Percentiles rank a stretch among this genome's conserved stretches.
Conservation (phyloP, 2,888 invertebrate species). For the Pseudoips prasinana region DNA sequence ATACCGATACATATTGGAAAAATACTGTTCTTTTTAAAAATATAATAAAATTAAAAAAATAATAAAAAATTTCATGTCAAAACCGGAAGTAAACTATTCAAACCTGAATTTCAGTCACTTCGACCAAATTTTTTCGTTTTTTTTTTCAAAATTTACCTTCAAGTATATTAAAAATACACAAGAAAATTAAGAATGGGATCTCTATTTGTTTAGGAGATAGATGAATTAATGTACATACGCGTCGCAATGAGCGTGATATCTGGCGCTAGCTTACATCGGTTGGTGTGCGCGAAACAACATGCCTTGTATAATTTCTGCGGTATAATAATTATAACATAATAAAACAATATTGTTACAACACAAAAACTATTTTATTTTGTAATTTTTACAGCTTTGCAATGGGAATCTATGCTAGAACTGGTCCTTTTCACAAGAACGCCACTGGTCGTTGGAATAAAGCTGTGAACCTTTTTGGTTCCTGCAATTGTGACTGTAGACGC, state of each 20-base stretch:
- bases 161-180: neutral
- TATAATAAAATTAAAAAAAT: slow-evolving; percentile 5
- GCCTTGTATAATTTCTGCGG: no score
- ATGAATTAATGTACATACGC: slow-evolving; percentile 1
- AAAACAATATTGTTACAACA: slow-evolving; percentile 1
- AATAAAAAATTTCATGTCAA: slow-evolving; percentile 2
- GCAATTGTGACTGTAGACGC: slow-evolving; percentile 5
- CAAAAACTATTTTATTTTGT: slow-evolving; percentile 2
- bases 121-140: neutral
- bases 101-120: neutral
- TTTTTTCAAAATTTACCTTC: slow-evolving; percentile 2
- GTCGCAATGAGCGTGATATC: slow-evolving; percentile 3
- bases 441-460: slow-evolving; percentile 4
- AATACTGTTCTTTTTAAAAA: slow-evolving; percentile 8
- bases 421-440: slow-evolving; percentile 1
- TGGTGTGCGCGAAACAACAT: neutral
- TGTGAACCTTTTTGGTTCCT: slow-evolving; percentile 4
- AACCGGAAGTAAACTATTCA: slow-evolving; percentile 9
- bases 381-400: slow-evolving; percentile 1
- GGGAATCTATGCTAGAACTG: neutral
- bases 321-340: neutral
- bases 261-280: slow-evolving; percentile 5
- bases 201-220: slow-evolving; percentile 2
- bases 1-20: slow-evolving; percentile 2
- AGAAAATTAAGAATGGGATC: slow-evolving; percentile 3